phyloP scores from a whole-genome alignment of 2,113 vertebrate species.

The Corydoras maculifer region DNA sequence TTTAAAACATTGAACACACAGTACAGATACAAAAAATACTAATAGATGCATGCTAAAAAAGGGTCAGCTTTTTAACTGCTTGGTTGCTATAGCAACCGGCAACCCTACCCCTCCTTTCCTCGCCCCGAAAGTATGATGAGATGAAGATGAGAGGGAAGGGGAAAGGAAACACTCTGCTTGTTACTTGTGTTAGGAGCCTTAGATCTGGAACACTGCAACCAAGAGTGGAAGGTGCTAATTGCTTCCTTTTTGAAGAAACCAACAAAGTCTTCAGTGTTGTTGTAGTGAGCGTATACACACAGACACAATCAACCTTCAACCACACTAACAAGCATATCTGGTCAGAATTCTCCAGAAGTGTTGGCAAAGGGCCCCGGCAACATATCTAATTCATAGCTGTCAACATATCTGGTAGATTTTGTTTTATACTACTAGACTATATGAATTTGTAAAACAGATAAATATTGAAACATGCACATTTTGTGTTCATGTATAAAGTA shows the following conservation, averaged over 20 bases:
- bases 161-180: slow-evolving; percentile 23
- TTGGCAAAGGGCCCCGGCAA: no score
- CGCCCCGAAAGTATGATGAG: slow-evolving; percentile 31
- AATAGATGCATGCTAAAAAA: slow-evolving; percentile 23
- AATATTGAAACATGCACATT: not conserved
- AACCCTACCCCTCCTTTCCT: slow-evolving; percentile 19
- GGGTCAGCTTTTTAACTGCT: slow-evolving; percentile 31
- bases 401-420: no score
- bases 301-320: not conserved
- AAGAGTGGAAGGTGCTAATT: slow-evolving; percentile 42
- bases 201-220: slow-evolving; percentile 21
- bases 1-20: not conserved
- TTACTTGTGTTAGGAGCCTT: slow-evolving; percentile 23
- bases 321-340: no score
- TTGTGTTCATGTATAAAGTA: not conserved
- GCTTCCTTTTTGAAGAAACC: slow-evolving; percentile 33
- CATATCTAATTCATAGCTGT: no score
- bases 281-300: slow-evolving; percentile 18
- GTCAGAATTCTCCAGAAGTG: no score
- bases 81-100: slow-evolving; percentile 40
- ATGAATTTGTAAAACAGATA: no score
- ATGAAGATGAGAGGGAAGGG: slow-evolving; percentile 17
- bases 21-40: slow-evolving; percentile 1
- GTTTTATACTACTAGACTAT: no score
- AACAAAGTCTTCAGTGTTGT: not conserved